These are phyloP conservation scores for Oenanthe oenanthe DNA, from an alignment of 2,113 vertebrate species.

Conservation along the genomic window DNA sequence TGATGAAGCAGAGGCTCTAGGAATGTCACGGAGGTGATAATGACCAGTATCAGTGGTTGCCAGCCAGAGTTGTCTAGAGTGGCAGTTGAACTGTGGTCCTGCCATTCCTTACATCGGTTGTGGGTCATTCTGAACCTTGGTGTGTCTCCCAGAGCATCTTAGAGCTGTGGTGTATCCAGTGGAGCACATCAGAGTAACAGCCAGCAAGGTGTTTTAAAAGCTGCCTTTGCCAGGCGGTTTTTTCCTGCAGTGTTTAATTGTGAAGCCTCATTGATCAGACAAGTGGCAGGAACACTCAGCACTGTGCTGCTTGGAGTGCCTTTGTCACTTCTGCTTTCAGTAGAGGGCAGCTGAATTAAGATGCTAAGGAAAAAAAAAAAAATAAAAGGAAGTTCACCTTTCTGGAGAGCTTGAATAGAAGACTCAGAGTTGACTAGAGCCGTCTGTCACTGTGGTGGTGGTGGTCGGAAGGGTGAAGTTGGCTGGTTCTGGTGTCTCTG, in stretches of 20 bases:
- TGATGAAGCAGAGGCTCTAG: not conserved
- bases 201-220: not conserved
- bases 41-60: not conserved
- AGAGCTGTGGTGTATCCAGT: not conserved
- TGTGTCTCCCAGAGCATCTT: not conserved
- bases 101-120: rapidly evolving
- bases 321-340: not conserved
- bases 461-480: not conserved
- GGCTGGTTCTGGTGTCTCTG: not conserved
- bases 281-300: not conserved
- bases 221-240: not conserved
- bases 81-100: not conserved
- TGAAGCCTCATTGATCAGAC: not conserved
- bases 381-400: not conserved
- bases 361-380: not conserved
- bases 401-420: not conserved
- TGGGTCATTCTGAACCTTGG: not conserved
- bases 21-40: not conserved
- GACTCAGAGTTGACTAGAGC: not conserved
- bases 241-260: not conserved
- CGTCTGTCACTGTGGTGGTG: not conserved
- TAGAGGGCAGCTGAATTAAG: not conserved
- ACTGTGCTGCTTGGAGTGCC: not conserved
- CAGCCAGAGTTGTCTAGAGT: not conserved
- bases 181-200: not conserved